These are phyloP conservation scores for Hyppa rectilinea DNA, from an alignment of 2,888 invertebrate species.

Conservation along the genomic window DNA sequence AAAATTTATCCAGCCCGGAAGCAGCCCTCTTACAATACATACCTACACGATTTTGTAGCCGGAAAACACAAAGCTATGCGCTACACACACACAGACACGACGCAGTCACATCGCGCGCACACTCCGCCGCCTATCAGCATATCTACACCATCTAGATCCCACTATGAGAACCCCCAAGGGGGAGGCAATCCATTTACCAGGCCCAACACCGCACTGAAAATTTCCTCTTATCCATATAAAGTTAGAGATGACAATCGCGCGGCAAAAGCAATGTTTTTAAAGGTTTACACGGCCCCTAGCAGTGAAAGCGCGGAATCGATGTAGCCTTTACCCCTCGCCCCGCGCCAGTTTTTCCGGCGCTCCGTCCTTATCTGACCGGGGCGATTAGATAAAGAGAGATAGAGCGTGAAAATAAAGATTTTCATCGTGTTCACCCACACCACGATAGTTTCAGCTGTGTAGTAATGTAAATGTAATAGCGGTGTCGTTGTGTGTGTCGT, in stretches of 20 bases:
- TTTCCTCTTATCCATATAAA: conserved; percentile 83
- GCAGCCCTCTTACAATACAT: conserved; percentile 82
- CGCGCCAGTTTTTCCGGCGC: conserved; percentile 90
- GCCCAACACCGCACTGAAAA: conserved; percentile 81
- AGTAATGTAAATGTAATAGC: conserved; percentile 77
- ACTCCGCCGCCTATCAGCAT: conserved; percentile 87
- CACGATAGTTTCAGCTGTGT: conserved; percentile 81
- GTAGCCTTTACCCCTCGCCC: conserved; percentile 90
- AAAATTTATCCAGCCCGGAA: conserved; percentile 89
- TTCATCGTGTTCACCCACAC: conserved; percentile 91
- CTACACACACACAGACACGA: conserved; percentile 73
- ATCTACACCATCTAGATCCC: conserved; percentile 91
- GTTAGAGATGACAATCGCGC: conserved; percentile 89
- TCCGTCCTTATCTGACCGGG: conserved; percentile 90
- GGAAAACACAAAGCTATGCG: conserved; percentile 83
- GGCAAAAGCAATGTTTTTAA: conserved; percentile 89
- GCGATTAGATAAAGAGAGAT: conserved; percentile 91
- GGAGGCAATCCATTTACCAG: conserved; percentile 90
- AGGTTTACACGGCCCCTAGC: conserved; percentile 91
- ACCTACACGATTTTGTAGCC: conserved; percentile 84
- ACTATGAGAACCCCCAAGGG: conserved; percentile 90
- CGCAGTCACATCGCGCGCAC: conserved; percentile 78
- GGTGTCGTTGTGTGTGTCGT: conserved; percentile 80
- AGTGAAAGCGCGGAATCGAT: conserved; percentile 91
- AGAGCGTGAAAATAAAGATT: conserved; percentile 91